Base-by-base conservation (phyloP, 2,113 vertebrate genomes). In the Cheilinus undulatus region DNA sequence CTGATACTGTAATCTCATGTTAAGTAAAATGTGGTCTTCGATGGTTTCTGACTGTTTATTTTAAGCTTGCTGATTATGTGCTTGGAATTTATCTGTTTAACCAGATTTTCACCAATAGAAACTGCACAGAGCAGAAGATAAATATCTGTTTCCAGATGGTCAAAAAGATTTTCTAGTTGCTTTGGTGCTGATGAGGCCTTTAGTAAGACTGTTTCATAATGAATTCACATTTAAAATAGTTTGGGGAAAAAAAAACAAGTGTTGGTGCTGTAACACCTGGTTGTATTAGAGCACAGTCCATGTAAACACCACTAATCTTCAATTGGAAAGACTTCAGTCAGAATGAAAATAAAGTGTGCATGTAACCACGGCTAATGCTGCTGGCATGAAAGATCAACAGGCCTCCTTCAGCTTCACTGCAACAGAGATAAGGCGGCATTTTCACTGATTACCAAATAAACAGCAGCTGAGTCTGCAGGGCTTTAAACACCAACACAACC, bases 311-410 rank as follows among this genome's bases (percentile, higher is more conserved):
- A n/a, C 19, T n/a, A 45, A 45, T 45, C 42, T 45, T 45, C 42
- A 45, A 45, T n/a, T 45, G 42, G 42, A 45, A 45, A 2, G 42
- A 45, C 42, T 45, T 45, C 42, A 45, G 7, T n/a, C 42, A 45
- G 42, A 20, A n/a, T n/a, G 20, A 45, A 45, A 45, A 45, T 45
- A 45, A 45, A 45, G 19, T 7, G 19, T n/a, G 42, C 42, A 19
- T 45, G 19, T 45, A 14, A 45, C 19, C 19, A 9, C 42, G 20
- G 19, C 42, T 45, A 71, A 5, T 58, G 57, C 23, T 54, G 58
- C 61, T 75, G 73, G 32, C 52, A 49, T 45, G 36, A 38, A 9
- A 50, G 54, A 80, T 56, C 57, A 72, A 59, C 63, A 60, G 30
- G 26, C 46, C 23, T 14, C 40, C 48, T 62, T 13, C 20, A 57